Conservation (phyloP, 2,797 vertebrate genomes). For the Orientallactaga sibirica region DNA sequence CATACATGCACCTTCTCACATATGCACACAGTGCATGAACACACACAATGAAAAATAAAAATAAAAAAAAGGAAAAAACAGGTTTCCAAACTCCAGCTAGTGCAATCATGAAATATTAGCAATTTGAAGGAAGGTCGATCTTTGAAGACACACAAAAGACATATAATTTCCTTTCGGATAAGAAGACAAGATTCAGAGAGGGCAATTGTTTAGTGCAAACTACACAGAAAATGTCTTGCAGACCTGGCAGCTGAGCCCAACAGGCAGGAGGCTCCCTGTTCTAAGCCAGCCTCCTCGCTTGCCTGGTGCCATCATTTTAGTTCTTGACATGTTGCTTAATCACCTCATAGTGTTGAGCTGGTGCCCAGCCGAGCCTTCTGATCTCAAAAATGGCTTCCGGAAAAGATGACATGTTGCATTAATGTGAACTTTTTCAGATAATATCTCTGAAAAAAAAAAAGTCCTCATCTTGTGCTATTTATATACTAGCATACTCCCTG, state of each 20-base stretch:
- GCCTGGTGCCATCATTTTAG: conserved; percentile 23
- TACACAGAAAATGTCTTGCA: not conserved
- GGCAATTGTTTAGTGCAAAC: not conserved
- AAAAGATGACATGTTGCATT: conserved; percentile 85
- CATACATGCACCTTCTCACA: not conserved
- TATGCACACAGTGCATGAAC: too few species aligned
- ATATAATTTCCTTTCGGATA: not conserved
- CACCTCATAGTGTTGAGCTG: not conserved
- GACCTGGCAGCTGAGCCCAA: not conserved
- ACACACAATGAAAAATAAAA: not conserved
- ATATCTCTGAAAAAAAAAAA: conserved; percentile 72
- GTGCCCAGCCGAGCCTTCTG: conserved; percentile 66
- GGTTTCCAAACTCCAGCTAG: not conserved
- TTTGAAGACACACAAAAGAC: not conserved
- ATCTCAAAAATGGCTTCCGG: conserved; percentile 78
- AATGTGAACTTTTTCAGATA: conserved; percentile 79
- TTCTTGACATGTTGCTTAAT: conserved; percentile 56
- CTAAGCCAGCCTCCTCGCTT: not conserved
- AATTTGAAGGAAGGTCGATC: not conserved
- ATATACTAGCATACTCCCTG: not conserved
- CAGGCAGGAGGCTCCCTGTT: not conserved
- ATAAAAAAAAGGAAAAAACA: not conserved
- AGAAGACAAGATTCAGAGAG: conserved; percentile 27
- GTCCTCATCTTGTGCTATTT: conserved; percentile 79
- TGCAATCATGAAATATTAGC: too few species aligned